Evolutionary conservation across 2,113 vertebrate genomes (phyloP).

Genomic region (Capreolus pygargus): DNA sequence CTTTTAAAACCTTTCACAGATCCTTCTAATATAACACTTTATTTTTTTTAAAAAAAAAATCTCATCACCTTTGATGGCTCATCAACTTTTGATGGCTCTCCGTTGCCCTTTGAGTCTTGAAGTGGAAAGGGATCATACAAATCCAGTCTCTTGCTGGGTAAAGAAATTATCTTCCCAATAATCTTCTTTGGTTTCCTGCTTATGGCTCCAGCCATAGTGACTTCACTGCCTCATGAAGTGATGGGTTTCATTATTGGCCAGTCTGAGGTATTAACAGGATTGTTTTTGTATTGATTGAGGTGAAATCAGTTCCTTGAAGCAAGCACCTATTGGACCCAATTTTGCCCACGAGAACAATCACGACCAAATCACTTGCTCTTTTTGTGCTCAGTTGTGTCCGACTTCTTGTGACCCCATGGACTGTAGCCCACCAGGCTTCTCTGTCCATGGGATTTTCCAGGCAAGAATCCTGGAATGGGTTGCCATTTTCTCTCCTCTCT

Average conservation of each 20-base stretch:
- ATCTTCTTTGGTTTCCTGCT: not conserved
- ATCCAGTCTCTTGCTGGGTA: not conserved
- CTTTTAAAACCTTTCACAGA: not conserved
- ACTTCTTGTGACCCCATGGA: not conserved
- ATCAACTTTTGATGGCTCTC: not conserved
- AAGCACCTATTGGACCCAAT: not conserved
- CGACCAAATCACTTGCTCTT: not conserved
- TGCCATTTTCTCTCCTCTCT: not conserved
- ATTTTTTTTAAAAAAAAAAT: not conserved
- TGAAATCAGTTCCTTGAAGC: not conserved
- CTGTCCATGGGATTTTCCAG: not conserved
- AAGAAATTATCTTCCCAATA: not conserved
- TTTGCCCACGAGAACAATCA: not conserved
- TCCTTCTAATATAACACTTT: not conserved
- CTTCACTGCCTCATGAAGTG: not conserved
- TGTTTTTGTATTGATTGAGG: not conserved
- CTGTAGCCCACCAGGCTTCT: not conserved
- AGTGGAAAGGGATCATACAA: not conserved
- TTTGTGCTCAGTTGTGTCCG: fast-evolving
- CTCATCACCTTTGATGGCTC: not conserved
- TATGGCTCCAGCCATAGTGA: not conserved
- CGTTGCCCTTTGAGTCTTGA: not conserved
- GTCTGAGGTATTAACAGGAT: not conserved
- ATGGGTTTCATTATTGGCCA: not conserved
- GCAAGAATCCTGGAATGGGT: not conserved